Evolutionary conservation across 2,888 invertebrate genomes (phyloP), one percentile per base, ranked within the genome.

Genomic region (Ditula angustiorana): DNA sequence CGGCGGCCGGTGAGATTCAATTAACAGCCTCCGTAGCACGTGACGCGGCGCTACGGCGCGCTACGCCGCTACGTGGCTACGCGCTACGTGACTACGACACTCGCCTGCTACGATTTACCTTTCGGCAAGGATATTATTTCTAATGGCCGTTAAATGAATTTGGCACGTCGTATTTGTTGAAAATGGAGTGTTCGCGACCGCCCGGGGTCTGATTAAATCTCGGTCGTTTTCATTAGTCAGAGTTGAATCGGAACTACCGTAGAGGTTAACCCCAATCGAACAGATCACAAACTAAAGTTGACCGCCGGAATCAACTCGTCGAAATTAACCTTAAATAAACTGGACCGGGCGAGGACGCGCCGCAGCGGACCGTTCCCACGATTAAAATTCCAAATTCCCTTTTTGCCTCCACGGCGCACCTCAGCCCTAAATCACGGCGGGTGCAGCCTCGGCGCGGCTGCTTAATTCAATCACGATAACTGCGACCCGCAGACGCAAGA

Each of bases 401-500:
- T 89, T 88, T 87, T 83, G 84, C 73, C 68, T 74, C 76, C 76
- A 74, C 30, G 33, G 61, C 30, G 23, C 33, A 57, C 33, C 56
- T 19, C 61, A 79, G 71, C 78, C 76, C 83, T 88, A 88, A 89
- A 88, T 90, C 87, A 87, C 82, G 79, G 67, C 79, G 83, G 79
- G 67, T 79, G 83, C 85, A 80, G 79, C 79, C 77, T 79, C 35
- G 30, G 2, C n/a, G 2, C 41, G 74, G 80, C 84, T 84, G 83
- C 85, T 89, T 92, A 90, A 93, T 93, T 92, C 91, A 92, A 92
- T 93, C 91, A 87, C 85, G 92, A 92, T 93, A 92, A 90, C 92
- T 88, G 90, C 86, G 86, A 82, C 81, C 85, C 79, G 69, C 79
- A 75, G 78, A 80, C 79, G 85, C 87, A 88, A 91, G 83, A 91